Conservation (phyloP, 2,888 invertebrate species). For the Lasioglossum leucozonium region DNA sequence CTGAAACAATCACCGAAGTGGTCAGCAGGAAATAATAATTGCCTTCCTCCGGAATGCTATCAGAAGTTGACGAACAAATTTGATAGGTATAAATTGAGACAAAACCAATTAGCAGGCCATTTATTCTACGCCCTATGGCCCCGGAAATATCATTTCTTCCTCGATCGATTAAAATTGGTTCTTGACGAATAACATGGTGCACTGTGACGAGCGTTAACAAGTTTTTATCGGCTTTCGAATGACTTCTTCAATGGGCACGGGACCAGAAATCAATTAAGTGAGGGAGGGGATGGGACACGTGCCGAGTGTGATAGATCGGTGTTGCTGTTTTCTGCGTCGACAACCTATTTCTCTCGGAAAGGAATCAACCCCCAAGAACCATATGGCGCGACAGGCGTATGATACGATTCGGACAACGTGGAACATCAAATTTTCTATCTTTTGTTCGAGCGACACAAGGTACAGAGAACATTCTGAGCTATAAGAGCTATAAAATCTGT, state of each 20-base stretch:
- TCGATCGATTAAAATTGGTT: slow-evolving; percentile 27
- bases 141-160: slow-evolving; percentile 6
- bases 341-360: slow-evolving; percentile 56
- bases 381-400: slow-evolving; percentile 61
- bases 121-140: no score
- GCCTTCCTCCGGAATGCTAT: not conserved
- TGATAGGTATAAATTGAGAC: slow-evolving; percentile 21
- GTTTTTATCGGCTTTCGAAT: slow-evolving; percentile 54
- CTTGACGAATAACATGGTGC: slow-evolving; percentile 30
- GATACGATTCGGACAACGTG: slow-evolving; percentile 28
- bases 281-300: slow-evolving; percentile 51
- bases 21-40: not conserved
- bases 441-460: not conserved
- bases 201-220: slow-evolving; percentile 52
- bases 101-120: slow-evolving; percentile 1
- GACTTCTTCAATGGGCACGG: slow-evolving; percentile 39
- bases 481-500: not conserved
- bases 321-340: slow-evolving; percentile 60
- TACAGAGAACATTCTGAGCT: not conserved
- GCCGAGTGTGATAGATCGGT: slow-evolving; percentile 70
- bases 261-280: slow-evolving; percentile 65
- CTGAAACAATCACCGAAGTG: not conserved
- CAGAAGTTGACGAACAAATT: not conserved
- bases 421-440: slow-evolving; percentile 20
- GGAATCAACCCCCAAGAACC: slow-evolving; percentile 52